Percentiles rank a stretch among this genome's conserved stretches.
phyloP scores from a whole-genome alignment of 2,797 vertebrate species.

The Falco cherrug region DNA sequence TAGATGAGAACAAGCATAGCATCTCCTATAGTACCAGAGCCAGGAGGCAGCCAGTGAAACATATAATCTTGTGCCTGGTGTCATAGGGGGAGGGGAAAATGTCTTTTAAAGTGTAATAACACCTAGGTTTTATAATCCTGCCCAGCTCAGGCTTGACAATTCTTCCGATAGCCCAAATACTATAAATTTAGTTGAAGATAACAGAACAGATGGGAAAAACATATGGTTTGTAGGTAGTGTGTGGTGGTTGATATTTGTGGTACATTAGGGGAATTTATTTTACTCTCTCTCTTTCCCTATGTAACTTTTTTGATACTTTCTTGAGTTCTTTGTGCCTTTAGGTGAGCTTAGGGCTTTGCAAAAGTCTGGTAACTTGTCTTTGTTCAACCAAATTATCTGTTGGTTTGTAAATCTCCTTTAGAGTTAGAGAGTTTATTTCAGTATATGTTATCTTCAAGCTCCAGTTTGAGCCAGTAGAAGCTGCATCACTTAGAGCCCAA shows the following conservation, averaged over 20 bases:
- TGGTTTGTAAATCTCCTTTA: background rate
- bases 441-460: background rate
- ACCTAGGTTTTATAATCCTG: constrained; percentile 81
- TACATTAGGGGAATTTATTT: constrained; percentile 85
- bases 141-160: constrained; percentile 79
- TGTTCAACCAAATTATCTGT: constrained; percentile 8
- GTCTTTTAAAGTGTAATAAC: constrained; percentile 75
- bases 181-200: constrained; percentile 84
- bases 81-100: constrained; percentile 20
- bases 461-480: background rate
- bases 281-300: constrained; percentile 77
- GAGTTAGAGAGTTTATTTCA: background rate
- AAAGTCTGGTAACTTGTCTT: constrained; percentile 26
- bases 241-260: constrained; percentile 80
- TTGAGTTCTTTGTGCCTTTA: constrained; percentile 67
- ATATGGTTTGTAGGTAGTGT: constrained; percentile 86
- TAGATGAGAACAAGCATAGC: background rate
- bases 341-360: constrained; percentile 42
- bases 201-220: constrained; percentile 85
- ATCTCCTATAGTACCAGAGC: constrained; percentile 8
- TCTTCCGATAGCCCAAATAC: constrained; percentile 84
- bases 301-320: constrained; percentile 77
- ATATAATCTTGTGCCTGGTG: constrained; percentile 7
- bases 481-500: background rate
- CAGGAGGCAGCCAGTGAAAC: background rate